Evolutionary conservation across 2,888 invertebrate genomes (phyloP).

Genomic region (Drosophila cognata): DNA sequence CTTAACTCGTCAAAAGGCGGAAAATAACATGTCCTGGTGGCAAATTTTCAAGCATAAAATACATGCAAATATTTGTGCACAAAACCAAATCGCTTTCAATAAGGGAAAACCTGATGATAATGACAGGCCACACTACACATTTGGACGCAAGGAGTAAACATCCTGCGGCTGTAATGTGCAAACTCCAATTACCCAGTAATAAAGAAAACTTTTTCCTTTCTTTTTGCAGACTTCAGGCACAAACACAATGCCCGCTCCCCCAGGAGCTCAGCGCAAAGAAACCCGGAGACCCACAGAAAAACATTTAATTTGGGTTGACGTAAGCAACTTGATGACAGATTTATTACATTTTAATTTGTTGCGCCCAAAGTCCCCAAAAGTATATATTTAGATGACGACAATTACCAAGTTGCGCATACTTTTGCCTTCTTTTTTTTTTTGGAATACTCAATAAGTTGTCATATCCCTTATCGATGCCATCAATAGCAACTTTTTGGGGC

Average conservation of each 20-base stretch:
- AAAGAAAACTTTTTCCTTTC: constrained; percentile 73
- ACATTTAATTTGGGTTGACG: constrained; percentile 54
- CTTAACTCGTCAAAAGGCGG: constrained; percentile 24
- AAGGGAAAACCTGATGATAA: constrained; percentile 35
- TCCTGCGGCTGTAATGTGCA: constrained; percentile 36
- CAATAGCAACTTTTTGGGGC: constrained; percentile 28
- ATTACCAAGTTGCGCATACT: constrained; percentile 29
- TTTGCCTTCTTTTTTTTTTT: constrained; percentile 7
- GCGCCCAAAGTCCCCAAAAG: constrained; percentile 23
- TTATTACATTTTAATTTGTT: constrained; percentile 76
- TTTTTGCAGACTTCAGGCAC: constrained; percentile 17
- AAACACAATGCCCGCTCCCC: constrained; percentile 10
- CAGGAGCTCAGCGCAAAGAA: constrained; percentile 6
- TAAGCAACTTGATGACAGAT: constrained; percentile 60
- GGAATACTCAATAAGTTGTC: constrained; percentile 20
- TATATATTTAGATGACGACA: constrained; percentile 31
- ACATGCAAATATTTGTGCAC: constrained; percentile 36
- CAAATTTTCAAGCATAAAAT: constrained; percentile 5
- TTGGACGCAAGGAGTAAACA: constrained; percentile 36
- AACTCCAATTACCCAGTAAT: constrained; percentile 76
- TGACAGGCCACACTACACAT: constrained; percentile 26
- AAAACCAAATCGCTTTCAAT: constrained; percentile 57
- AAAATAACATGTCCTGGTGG: neutral
- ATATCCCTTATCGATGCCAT: constrained; percentile 20
- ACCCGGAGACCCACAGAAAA: constrained; percentile 13